Base-by-base conservation (phyloP, 2,113 vertebrate genomes). In the Nannospalax galili region DNA sequence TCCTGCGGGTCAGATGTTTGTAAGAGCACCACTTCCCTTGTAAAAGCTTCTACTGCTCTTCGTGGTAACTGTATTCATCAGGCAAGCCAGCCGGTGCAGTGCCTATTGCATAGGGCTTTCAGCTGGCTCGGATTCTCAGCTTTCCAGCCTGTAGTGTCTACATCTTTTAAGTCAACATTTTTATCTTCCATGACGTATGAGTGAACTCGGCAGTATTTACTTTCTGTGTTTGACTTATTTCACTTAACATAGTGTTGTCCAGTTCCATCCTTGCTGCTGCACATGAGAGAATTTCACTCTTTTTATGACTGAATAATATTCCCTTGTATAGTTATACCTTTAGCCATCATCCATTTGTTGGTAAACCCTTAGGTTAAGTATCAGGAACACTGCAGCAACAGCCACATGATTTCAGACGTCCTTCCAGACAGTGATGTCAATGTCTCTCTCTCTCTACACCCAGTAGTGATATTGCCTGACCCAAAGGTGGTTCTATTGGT, bases 361-460 rank as follows among this genome's bases (percentile, higher is more conserved):
- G 20, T 22, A 19, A 73, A n/a, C 15, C 11, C 62, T 28, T 28
- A 35, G 45, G 3, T 3, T 65, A n/a, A 69, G 28, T n/a, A 1
- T 20, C 15, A 5, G n/a, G 64, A 79, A 69, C 14, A 8, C 22
- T 20, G 28, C 3, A n/a, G 48, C n/a, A 20, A 24, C 17, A 26
- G n/a, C 10, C 72, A 26, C 2, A 20, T 4, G 9, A 42, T 22
- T 10, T 64, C 77, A 69, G 22, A 14, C 20, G 22, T 20, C 60
- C 52, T 69, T 69, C 37, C n/a, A 10, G 0, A 2, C 1, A 9
- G 35, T 2, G 1, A 58, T 24, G 48, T n/a, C 20, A 14, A 0
- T 42, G 32, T 48, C 91, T 69, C 28, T 48, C 91, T 69, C 28
- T 56, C 35, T 58, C n/a, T 32, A 52, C 4, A 12, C 60, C 62